Percentiles rank a stretch among this genome's conserved stretches.
Conservation (phyloP, 2,888 invertebrate genomes). For the Thymelicus lineola region DNA sequence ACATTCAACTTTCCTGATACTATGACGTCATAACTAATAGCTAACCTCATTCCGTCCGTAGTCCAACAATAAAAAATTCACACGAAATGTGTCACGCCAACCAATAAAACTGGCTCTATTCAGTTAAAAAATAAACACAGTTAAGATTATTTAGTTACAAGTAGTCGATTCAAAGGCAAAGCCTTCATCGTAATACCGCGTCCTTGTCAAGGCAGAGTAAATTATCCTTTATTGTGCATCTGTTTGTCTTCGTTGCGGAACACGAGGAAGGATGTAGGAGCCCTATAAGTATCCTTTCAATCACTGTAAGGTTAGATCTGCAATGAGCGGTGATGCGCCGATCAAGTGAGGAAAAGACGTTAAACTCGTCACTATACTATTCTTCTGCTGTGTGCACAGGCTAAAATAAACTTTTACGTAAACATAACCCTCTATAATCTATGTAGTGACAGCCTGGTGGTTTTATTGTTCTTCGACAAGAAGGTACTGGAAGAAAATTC, state of each 20-base stretch:
- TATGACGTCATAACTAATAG: not conserved
- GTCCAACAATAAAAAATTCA: slow-evolving; percentile 3
- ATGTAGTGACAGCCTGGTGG: no score
- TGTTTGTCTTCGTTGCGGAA: not conserved
- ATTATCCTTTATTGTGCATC: slow-evolving; percentile 20
- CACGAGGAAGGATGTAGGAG: slow-evolving; percentile 15
- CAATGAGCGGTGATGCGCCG: not conserved
- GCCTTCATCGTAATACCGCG: not conserved
- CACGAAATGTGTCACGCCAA: slow-evolving; percentile 1
- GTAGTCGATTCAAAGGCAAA: not conserved
- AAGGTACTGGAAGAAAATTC: no score
- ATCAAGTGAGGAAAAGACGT: not conserved
- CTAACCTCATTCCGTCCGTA: slow-evolving; percentile 2
- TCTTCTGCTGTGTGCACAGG: not conserved
- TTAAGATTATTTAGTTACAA: not conserved
- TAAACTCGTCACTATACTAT: not conserved
- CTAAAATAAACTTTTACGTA: not conserved
- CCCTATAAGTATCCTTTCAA: slow-evolving; percentile 20
- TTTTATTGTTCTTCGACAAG: no score
- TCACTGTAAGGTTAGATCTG: slow-evolving; percentile 2
- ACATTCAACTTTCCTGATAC: no score
- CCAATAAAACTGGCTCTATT: not conserved
- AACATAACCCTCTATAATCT: no score
- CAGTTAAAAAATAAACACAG: not conserved
- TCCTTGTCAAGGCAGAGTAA: slow-evolving; percentile 11